phyloP scores from a whole-genome alignment of 2,888 invertebrate genomes.

The Troides oblongomaculatus region DNA sequence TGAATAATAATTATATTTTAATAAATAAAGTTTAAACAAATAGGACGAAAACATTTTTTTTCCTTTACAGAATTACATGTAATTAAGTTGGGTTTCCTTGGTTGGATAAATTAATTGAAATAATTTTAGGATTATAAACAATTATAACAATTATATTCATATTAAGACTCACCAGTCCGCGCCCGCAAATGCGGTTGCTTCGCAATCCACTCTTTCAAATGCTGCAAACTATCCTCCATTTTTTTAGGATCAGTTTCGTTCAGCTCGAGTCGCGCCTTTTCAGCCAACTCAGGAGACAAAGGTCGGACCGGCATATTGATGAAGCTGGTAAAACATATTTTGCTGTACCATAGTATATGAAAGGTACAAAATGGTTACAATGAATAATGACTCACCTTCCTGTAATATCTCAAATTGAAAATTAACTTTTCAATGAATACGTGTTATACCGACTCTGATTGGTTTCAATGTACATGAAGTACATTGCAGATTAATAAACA shows the following conservation, averaged over 20 bases:
- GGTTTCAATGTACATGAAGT: slow-evolving; percentile 1
- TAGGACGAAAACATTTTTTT: no score
- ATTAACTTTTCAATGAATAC: not conserved
- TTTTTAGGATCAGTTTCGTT: slow-evolving; percentile 72
- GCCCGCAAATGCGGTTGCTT: slow-evolving; percentile 78
- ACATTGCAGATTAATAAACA: slow-evolving; percentile 13
- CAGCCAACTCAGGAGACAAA: slow-evolving; percentile 51
- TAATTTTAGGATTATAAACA: not conserved
- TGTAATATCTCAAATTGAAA: slow-evolving; percentile 1
- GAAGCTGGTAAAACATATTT: not conserved
- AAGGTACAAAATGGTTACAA: not conserved
- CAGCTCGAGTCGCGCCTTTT: slow-evolving; percentile 72
- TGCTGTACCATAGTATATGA: not conserved
- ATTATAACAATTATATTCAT: not conserved
- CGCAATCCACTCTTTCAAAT: slow-evolving; percentile 77
- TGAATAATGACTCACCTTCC: not conserved
- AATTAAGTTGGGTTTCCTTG: no score
- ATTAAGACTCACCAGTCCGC: slow-evolving; percentile 50
- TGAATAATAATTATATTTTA: no score
- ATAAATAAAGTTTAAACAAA: no score
- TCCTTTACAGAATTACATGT: no score
- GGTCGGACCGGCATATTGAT: slow-evolving; percentile 52
- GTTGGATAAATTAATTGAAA: no score
- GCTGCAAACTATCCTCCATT: slow-evolving; percentile 67
- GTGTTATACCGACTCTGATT: not conserved